Evolutionary conservation across 92 coral and sea anemone genomes (phyloP), one percentile per base, ranked within the genome.

Genomic region (Epizoanthus fatuus): DNA sequence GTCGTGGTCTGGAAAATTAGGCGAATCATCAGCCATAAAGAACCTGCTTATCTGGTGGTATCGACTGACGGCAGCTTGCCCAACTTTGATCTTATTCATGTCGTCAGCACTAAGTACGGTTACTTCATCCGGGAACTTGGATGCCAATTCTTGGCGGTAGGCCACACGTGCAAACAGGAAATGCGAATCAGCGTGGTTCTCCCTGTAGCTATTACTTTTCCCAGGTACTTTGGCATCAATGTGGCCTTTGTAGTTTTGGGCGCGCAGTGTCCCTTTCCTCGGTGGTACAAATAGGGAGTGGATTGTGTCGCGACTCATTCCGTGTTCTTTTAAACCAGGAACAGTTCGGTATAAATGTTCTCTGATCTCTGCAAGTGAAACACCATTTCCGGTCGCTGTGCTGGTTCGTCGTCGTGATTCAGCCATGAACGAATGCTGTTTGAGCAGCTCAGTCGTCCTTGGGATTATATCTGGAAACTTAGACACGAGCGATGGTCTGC

Each of bases 181-280:
- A 42, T 80, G 74, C 19, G 42, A 54, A 22, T 79, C 52, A 1
- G 49, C 52, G 56, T 55, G 22, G 7, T 37, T 13, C 59, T 79
- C 73, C 14, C 84, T 69, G 25, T 63, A 79, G 4, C 14, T 0
- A 29, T 80, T 80, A 1, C 37, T 63, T 40, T 79, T 80, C 15
- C 73, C 52, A 15, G 74, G 17, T 0, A 80, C 84, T 64, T 44
- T 80, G 10, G 84, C 74, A 29, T 80, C 84, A 80, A 80, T 55
- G 32, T 38, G 63, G 16, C 84, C 74, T 63, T 80, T 80, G 74
- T 80, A 80, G 3, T 38, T 32, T 5, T 16, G 14, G 42, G 58
- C 37, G 3, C 62, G 5, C 16, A 54, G 20, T 57, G 60, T 80
- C 12, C 37, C 54, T 40, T 63, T 80, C 39, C 54, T 80, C 5